Conservation (phyloP, 2,888 invertebrate genomes). For the Monochamus alternatus region DNA sequence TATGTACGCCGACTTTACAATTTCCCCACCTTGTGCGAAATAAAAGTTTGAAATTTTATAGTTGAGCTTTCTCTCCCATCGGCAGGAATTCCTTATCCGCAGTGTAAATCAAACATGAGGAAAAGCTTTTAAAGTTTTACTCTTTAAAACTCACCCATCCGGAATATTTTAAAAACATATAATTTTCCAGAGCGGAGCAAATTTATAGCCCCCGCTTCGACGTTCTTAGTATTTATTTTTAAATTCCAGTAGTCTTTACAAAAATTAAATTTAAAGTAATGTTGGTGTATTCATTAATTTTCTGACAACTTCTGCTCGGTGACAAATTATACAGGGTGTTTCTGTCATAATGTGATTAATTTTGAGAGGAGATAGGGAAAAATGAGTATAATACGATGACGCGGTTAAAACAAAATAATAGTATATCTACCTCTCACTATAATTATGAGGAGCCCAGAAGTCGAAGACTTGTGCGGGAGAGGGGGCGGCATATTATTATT, state of each 20-base stretch:
- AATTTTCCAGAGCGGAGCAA: not conserved
- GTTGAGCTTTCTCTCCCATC: conserved; percentile 8
- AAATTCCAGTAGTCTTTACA: not conserved
- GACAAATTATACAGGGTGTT: too few relatives aligned
- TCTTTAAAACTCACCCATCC: not conserved
- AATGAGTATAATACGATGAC: too few relatives aligned
- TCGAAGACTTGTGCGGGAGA: too few relatives aligned
- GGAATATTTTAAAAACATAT: conserved; percentile 12
- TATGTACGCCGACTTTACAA: not conserved
- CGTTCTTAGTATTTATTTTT: not conserved
- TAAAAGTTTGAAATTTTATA: conserved; percentile 7
- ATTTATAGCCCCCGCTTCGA: not conserved
- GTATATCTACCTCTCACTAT: too few relatives aligned
- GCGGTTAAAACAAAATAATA: too few relatives aligned
- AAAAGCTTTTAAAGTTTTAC: conserved; percentile 13
- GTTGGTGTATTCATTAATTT: too few relatives aligned
- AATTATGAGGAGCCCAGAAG: too few relatives aligned
- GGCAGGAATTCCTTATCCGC: not conserved
- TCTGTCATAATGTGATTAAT: too few relatives aligned
- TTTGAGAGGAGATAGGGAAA: too few relatives aligned
- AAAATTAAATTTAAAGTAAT: not conserved
- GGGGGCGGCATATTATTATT: too few relatives aligned
- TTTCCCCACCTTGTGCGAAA: not conserved
- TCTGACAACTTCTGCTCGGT: too few relatives aligned
- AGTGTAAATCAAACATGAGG: conserved; percentile 10